A percentile compares a stretch with the other conserved stretches of the same genome.
Conservation (phyloP, 2,797 vertebrate genomes). For the Sphenopsis melanotis region DNA sequence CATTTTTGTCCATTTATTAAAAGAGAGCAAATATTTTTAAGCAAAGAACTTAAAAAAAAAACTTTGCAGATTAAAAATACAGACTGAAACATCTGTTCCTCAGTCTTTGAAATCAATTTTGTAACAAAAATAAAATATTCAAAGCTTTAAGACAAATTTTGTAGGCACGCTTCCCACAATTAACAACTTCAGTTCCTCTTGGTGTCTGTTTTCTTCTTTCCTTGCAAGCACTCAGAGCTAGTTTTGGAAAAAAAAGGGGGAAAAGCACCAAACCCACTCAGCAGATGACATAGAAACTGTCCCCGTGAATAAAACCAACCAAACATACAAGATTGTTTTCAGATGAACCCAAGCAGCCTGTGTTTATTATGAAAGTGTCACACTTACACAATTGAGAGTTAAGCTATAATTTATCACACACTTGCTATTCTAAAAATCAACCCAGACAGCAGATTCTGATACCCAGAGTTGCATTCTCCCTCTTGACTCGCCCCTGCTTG, state of each 20-base stretch:
- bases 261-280: slow-evolving; percentile 25
- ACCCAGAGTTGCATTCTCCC: background rate
- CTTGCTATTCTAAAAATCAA: background rate
- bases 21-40: background rate
- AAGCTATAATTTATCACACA: background rate
- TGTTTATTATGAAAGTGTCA: background rate
- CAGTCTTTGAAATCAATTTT: background rate
- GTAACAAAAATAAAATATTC: background rate
- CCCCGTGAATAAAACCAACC: background rate
- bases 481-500: background rate
- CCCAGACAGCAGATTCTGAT: background rate
- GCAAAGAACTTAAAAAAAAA: background rate
- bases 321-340: background rate
- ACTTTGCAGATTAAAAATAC: background rate
- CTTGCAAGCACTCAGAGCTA: background rate
- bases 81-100: background rate
- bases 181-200: background rate
- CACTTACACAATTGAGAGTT: background rate
- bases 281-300: slow-evolving; percentile 26
- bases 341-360: background rate
- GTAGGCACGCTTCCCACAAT: background rate
- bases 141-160: background rate
- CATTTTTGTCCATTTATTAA: background rate
- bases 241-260: background rate
- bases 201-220: background rate